Conservation (phyloP, 1,140 invertebrate species). For the Panagrolaimus sp. region DNA sequence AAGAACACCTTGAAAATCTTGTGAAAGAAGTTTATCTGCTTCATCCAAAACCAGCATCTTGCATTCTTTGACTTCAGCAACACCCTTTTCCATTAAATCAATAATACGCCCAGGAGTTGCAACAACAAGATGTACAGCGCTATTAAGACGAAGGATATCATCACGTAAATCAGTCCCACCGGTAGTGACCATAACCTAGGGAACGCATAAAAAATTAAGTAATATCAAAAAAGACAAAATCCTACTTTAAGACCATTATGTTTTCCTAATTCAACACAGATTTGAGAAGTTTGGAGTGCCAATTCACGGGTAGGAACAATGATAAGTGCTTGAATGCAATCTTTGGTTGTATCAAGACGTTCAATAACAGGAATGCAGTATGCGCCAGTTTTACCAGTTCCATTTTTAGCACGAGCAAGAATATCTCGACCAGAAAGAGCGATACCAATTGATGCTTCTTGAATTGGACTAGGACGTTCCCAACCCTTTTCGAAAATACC, state of each 20-base stretch:
- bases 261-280: slow-evolving; percentile 95
- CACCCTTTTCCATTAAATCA: slow-evolving; percentile 98
- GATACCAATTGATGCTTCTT: slow-evolving; percentile 96
- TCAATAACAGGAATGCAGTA: slow-evolving; percentile 97
- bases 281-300: slow-evolving; percentile 97
- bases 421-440: slow-evolving; percentile 91
- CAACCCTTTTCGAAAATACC: slow-evolving; percentile 99
- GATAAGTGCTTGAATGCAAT: slow-evolving; percentile 88
- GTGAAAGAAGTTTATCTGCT: slow-evolving; percentile 94
- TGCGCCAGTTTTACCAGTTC: slow-evolving; percentile 98
- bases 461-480: slow-evolving; percentile 98
- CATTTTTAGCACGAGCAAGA: slow-evolving; percentile 96
- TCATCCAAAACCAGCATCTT: slow-evolving; percentile 95
- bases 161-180: slow-evolving; percentile 94
- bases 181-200: slow-evolving; percentile 95
- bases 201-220: too few species aligned
- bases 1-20: slow-evolving; percentile 98
- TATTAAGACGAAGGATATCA: slow-evolving; percentile 98
- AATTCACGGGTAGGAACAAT: slow-evolving; percentile 97
- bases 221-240: too few species aligned
- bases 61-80: slow-evolving; percentile 83
- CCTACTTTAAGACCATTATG: slow-evolving; percentile 84
- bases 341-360: slow-evolving; percentile 80
- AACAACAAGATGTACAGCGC: slow-evolving; percentile 97
- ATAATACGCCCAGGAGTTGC: slow-evolving; percentile 97